Conservation (phyloP, 2,797 vertebrate genomes). For the Premnoplex brunnescens region DNA sequence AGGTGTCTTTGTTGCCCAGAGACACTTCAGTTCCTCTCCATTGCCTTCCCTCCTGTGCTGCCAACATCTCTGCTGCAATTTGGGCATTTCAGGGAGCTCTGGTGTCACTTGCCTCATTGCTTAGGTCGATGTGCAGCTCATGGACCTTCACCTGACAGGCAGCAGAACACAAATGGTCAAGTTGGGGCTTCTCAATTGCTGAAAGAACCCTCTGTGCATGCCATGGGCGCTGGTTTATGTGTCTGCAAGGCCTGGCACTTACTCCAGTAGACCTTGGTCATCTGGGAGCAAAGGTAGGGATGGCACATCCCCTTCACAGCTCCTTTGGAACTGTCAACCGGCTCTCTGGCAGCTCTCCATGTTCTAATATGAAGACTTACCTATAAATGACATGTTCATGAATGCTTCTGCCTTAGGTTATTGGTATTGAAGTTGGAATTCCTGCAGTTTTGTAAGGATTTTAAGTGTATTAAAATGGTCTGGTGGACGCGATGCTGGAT, state of each 20-base stretch:
- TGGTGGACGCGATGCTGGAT: neutral
- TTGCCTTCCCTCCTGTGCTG: neutral
- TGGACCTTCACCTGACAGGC: neutral
- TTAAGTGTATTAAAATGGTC: neutral
- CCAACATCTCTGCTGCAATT: neutral
- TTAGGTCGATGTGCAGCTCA: neutral
- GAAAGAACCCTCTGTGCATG: neutral
- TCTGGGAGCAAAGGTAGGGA: neutral
- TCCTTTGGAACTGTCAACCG: neutral
- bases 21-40: neutral
- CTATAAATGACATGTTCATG: neutral
- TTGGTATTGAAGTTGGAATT: neutral
- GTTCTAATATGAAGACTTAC: neutral
- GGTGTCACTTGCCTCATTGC: neutral
- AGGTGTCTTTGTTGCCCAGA: neutral
- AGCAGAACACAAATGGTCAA: neutral
- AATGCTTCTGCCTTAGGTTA: neutral
- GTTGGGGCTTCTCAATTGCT: neutral
- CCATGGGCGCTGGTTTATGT: neutral
- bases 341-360: neutral
- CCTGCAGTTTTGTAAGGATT: neutral
- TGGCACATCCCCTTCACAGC: neutral
- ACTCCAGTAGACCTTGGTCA: neutral
- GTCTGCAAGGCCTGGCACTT: neutral
- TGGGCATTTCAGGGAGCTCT: neutral